Percentiles rank a stretch among this genome's conserved stretches.
Evolutionary conservation across 2,888 invertebrate genomes (phyloP).

Genomic region (Rhagophthalmus giganteus): DNA sequence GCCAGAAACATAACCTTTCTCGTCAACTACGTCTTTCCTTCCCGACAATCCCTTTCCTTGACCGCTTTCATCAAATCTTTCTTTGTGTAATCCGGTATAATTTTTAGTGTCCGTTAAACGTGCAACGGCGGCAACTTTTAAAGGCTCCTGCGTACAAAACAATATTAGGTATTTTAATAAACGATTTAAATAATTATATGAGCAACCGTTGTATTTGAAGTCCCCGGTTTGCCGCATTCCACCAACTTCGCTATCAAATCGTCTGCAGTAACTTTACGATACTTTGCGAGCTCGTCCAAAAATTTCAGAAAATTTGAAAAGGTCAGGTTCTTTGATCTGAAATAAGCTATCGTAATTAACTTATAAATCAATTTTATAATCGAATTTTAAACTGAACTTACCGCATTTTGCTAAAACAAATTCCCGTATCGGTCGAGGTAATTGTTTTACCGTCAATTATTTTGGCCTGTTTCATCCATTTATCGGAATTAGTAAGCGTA

Average conservation of each 20-base stretch:
- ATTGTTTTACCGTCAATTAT: slow-evolving; percentile 73
- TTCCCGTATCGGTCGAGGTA: slow-evolving; percentile 87
- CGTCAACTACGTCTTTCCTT: slow-evolving; percentile 72
- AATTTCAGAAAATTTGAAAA: slow-evolving; percentile 60
- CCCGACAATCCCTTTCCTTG: slow-evolving; percentile 85
- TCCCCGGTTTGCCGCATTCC: slow-evolving; percentile 76
- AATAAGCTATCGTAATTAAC: no score
- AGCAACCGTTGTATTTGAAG: background rate
- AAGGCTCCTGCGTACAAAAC: slow-evolving; percentile 52
- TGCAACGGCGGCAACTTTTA: slow-evolving; percentile 64
- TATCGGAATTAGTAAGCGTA: slow-evolving; percentile 87
- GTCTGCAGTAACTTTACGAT: slow-evolving; percentile 72
- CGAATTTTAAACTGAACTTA: background rate
- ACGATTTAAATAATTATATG: no score
- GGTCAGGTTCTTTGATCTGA: slow-evolving; percentile 43
- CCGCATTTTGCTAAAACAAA: no score
- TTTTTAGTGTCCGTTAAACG: slow-evolving; percentile 80
- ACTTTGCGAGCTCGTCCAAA: slow-evolving; percentile 78
- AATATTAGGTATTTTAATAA: no score
- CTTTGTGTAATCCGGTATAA: slow-evolving; percentile 83
- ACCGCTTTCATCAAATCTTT: slow-evolving; percentile 79
- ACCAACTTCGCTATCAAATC: slow-evolving; percentile 78
- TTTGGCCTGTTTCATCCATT: slow-evolving; percentile 92
- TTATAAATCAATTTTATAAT: background rate
- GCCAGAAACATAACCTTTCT: slow-evolving; percentile 77